Evolutionary conservation across 2,888 invertebrate genomes (phyloP).

Genomic region (Lasioglossum calceatum): DNA sequence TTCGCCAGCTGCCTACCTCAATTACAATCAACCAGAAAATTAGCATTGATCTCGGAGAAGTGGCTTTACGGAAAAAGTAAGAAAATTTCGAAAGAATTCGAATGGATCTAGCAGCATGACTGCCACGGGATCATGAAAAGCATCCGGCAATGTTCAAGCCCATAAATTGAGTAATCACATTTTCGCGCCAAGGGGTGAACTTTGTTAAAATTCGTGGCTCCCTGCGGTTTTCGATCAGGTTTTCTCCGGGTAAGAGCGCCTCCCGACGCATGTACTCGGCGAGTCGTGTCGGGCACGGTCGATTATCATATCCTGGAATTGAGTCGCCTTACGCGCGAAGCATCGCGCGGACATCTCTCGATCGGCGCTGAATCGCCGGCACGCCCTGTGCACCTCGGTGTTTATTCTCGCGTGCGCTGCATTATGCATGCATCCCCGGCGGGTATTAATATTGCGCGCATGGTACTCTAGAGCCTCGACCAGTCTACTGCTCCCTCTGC

Average conservation of each 20-base stretch:
- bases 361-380: conserved; percentile 14
- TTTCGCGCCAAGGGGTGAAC: background rate
- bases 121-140: background rate
- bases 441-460: conserved; percentile 48
- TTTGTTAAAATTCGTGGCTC: background rate
- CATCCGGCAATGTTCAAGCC: background rate
- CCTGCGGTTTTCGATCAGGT: background rate
- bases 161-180: background rate
- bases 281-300: background rate
- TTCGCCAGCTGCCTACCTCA: too few species aligned
- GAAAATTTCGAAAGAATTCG: background rate
- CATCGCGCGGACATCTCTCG: conserved; percentile 8
- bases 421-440: conserved; percentile 51
- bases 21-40: background rate
- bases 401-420: conserved; percentile 33
- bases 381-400: conserved; percentile 32
- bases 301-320: conserved; percentile 23
- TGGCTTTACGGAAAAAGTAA: background rate
- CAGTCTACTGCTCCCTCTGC: background rate
- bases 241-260: background rate
- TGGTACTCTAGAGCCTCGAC: conserved; percentile 10
- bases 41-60: background rate
- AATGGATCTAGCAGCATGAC: background rate
- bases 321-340: conserved; percentile 26
- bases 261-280: background rate